Evolutionary conservation across 1,140 invertebrate genomes (phyloP).

Genomic region (Drosophila kanapiae): DNA sequence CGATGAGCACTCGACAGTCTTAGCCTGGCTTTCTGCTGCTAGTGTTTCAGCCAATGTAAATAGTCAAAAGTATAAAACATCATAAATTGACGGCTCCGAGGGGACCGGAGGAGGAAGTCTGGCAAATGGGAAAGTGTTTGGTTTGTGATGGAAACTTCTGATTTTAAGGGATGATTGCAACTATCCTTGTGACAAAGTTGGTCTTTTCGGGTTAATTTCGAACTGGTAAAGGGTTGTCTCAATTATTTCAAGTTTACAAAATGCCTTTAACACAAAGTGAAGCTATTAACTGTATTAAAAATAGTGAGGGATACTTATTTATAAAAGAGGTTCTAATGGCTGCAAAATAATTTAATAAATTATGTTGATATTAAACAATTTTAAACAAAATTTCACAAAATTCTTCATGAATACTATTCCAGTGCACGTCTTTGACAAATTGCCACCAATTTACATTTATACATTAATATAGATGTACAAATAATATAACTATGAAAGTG

Average conservation of each 20-base stretch:
- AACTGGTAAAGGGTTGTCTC: neutral
- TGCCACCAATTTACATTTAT: neutral
- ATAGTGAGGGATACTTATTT: too few species aligned
- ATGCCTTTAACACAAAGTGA: neutral
- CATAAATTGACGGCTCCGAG: constrained; percentile 31
- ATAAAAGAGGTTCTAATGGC: too few species aligned
- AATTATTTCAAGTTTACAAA: constrained; percentile 7
- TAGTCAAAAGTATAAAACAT: constrained; percentile 54
- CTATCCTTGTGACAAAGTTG: neutral
- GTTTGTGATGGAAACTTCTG: constrained; percentile 31
- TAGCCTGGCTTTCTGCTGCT: constrained; percentile 31
- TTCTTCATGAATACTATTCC: neutral
- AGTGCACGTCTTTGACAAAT: neutral
- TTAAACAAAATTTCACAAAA: neutral
- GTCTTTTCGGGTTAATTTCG: constrained; percentile 7
- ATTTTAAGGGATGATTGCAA: constrained; percentile 36
- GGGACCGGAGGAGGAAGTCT: neutral
- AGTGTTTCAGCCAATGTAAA: constrained; percentile 49
- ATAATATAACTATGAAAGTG: constrained; percentile 28
- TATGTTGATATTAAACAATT: neutral
- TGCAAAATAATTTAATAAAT: too few species aligned
- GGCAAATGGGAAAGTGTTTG: constrained; percentile 28
- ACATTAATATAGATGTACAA: neutral
- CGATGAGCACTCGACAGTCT: constrained; percentile 36
- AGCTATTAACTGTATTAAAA: neutral